A percentile compares a stretch with the other conserved stretches of the same genome.
These are phyloP conservation scores for Matsumurasca onukii DNA, from an alignment of 1,140 invertebrate genomes.

Conservation along the genomic window DNA sequence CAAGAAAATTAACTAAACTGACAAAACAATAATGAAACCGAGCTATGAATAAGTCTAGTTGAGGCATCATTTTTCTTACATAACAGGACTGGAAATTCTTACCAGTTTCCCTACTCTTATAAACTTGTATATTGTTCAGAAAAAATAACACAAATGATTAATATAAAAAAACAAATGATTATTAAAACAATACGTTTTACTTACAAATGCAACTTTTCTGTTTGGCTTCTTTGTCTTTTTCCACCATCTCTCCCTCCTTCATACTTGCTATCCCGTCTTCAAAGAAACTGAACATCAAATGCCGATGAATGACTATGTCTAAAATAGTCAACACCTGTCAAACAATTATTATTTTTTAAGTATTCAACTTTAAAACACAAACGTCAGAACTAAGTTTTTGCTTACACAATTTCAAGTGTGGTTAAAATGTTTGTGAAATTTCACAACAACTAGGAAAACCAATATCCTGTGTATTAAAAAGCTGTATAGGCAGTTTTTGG, in stretches of 20 bases:
- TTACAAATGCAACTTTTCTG: slow-evolving; percentile 58
- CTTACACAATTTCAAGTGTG: no score
- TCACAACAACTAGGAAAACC: no score
- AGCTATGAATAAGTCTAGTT: no score
- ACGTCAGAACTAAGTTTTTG: no score
- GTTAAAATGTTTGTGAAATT: no score
- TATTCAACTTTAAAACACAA: no score
- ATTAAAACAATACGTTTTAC: slow-evolving; percentile 35
- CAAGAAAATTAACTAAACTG: no score
- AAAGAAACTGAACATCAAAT: slow-evolving; percentile 86
- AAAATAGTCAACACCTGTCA: slow-evolving; percentile 78
- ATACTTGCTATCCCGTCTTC: slow-evolving; percentile 74
- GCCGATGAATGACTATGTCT: slow-evolving; percentile 85
- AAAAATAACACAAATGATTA: background rate
- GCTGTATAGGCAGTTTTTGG: background rate
- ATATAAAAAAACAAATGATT: background rate
- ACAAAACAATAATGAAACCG: no score
- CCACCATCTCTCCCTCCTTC: slow-evolving; percentile 51
- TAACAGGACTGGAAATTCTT: no score
- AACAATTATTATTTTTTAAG: slow-evolving; percentile 38
- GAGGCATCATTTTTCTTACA: no score
- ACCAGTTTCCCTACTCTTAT: background rate
- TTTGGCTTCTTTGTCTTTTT: slow-evolving; percentile 44
- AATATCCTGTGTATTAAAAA: background rate
- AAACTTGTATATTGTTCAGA: background rate